These are phyloP conservation scores for Saccostrea echinata DNA, from an alignment of 1,140 invertebrate genomes.

Conservation along the genomic window DNA sequence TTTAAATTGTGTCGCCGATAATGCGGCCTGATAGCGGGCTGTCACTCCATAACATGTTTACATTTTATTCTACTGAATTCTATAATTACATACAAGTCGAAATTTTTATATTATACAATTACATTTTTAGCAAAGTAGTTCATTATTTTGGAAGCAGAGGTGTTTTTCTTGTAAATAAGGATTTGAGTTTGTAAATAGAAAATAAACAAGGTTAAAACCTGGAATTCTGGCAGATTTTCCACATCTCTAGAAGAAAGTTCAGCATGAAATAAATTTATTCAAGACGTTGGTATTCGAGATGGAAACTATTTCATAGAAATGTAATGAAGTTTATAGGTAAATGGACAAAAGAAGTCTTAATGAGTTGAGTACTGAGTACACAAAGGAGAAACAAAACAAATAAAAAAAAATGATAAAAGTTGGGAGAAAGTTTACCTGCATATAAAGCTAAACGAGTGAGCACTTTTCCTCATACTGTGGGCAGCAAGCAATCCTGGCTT, in stretches of 20 bases:
- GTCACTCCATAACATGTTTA: constrained; percentile 32
- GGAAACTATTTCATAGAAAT: too few species aligned
- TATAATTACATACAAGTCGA: constrained; percentile 4
- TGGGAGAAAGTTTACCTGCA: not conserved
- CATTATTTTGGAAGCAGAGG: not conserved
- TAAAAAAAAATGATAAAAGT: not conserved
- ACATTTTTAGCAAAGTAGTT: constrained; percentile 14
- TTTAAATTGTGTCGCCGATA: constrained; percentile 36
- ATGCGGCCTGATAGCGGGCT: constrained; percentile 15
- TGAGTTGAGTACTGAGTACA: too few species aligned
- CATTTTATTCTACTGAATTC: constrained; percentile 14
- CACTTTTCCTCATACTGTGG: constrained; percentile 36
- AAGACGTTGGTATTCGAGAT: not conserved
- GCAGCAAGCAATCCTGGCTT: constrained; percentile 9
- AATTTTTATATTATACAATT: not conserved
- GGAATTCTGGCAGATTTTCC: not conserved
- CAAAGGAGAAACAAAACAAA: not conserved
- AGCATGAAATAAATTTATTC: not conserved
- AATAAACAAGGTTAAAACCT: not conserved
- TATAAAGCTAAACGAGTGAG: constrained; percentile 29
- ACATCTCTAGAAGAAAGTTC: not conserved
- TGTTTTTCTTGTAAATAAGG: not conserved
- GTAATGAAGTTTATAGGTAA: too few species aligned
- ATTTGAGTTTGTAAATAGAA: constrained; percentile 6
- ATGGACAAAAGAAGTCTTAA: too few species aligned